phyloP scores from a whole-genome alignment of 1,140 invertebrate species.

The Achroia grisella region DNA sequence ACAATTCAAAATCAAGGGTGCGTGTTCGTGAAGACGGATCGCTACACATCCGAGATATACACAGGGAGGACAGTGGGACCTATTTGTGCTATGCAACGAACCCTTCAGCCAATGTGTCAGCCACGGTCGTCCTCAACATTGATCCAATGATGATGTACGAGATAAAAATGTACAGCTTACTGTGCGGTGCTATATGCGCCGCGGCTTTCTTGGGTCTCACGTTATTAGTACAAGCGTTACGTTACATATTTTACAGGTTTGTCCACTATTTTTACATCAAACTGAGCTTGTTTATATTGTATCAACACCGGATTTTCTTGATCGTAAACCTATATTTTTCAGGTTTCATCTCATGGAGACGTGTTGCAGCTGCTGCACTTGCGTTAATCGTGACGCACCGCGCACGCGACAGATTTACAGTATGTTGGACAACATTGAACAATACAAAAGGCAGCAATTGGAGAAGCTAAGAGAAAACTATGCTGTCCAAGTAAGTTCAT shows the following conservation, averaged over 20 bases:
- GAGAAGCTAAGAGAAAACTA: constrained; percentile 94
- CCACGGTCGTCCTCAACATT: constrained; percentile 82
- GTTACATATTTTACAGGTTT: constrained; percentile 81
- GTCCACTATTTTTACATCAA: constrained; percentile 7
- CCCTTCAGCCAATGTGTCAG: constrained; percentile 83
- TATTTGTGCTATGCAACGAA: constrained; percentile 92
- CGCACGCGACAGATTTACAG: constrained; percentile 87
- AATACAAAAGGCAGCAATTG: constrained; percentile 91
- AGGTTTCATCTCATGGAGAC: constrained; percentile 79
- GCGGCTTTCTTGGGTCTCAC: constrained; percentile 86
- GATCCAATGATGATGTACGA: constrained; percentile 87
- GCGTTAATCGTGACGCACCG: constrained; percentile 77
- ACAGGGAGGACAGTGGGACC: constrained; percentile 86
- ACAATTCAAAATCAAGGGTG: constrained; percentile 69
- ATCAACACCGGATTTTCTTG: background rate
- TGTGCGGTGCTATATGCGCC: constrained; percentile 86
- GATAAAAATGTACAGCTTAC: constrained; percentile 87
- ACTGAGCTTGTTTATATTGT: background rate
- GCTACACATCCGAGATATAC: constrained; percentile 72
- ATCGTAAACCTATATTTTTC: constrained; percentile 27
- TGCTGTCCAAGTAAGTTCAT: constrained; percentile 81
- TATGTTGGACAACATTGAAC: constrained; percentile 92
- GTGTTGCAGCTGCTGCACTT: constrained; percentile 80
- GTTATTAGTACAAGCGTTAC: constrained; percentile 83
- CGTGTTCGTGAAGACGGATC: constrained; percentile 73